Evolutionary conservation across 2,888 invertebrate species (phyloP).

Genomic region (Ceriagrion tenellum): DNA sequence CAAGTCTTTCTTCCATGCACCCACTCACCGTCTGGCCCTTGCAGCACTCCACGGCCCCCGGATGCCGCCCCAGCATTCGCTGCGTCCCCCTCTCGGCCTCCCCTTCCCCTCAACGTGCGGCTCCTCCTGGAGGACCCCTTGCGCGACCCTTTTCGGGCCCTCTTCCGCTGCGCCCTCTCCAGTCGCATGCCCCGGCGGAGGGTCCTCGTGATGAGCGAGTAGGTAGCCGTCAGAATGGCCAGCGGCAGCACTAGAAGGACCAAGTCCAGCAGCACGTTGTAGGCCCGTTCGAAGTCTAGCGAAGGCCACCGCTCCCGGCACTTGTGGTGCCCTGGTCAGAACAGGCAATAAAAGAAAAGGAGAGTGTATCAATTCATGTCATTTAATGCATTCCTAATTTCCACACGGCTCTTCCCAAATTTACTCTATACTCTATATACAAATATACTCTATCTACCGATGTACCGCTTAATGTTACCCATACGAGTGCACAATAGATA

Average conservation of each 20-base stretch:
- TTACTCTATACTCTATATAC: no score
- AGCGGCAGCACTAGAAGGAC: constrained; percentile 84
- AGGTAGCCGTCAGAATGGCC: constrained; percentile 83
- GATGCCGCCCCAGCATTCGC: no score
- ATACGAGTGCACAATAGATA: no score
- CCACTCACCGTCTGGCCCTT: background rate
- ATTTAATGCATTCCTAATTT: no score
- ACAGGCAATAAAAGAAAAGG: constrained; percentile 70
- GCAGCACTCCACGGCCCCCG: background rate
- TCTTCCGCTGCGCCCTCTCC: constrained; percentile 63
- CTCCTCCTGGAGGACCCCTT: constrained; percentile 34
- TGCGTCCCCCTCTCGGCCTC: background rate
- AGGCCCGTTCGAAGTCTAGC: constrained; percentile 80
- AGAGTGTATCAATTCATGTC: no score
- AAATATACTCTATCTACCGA: no score
- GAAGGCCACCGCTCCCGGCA: constrained; percentile 83
- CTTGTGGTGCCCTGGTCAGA: constrained; percentile 80
- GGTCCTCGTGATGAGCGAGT: constrained; percentile 81
- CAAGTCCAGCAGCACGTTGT: constrained; percentile 83
- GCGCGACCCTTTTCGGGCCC: constrained; percentile 13
- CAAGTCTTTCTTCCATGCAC: background rate
- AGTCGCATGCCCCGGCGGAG: constrained; percentile 77
- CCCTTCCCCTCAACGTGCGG: background rate
- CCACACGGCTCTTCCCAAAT: no score
- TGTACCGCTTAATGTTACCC: no score